phyloP scores from a whole-genome alignment of 1,140 invertebrate genomes.

The Trinorchestia longiramus region DNA sequence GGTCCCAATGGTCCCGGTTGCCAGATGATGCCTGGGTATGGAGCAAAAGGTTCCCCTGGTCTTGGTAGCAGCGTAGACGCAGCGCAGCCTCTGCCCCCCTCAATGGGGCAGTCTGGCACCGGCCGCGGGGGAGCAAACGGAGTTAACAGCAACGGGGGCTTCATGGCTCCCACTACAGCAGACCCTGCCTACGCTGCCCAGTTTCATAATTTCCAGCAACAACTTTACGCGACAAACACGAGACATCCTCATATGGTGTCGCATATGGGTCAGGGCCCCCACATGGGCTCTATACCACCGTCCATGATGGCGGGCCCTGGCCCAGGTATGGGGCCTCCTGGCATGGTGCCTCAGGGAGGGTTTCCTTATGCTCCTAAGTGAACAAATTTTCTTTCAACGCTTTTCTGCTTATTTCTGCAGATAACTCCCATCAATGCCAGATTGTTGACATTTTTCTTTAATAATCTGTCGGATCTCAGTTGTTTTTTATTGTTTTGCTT shows the following conservation, averaged over 20 bases:
- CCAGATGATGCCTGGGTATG: slow-evolving; percentile 69
- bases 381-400: slow-evolving; percentile 13
- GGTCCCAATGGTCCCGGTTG: slow-evolving; percentile 66
- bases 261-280: slow-evolving; percentile 63
- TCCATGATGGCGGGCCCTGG: slow-evolving; percentile 62
- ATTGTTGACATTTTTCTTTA: slow-evolving; percentile 3
- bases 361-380: slow-evolving; percentile 66
- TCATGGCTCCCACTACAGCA: slow-evolving; percentile 82
- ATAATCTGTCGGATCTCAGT: slow-evolving; percentile 38
- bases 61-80: slow-evolving; percentile 72
- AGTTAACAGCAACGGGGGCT: slow-evolving; percentile 75
- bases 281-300: slow-evolving; percentile 57
- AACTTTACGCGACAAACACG: slow-evolving; percentile 90
- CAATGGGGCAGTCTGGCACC: slow-evolving; percentile 79
- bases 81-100: slow-evolving; percentile 82
- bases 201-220: slow-evolving; percentile 95
- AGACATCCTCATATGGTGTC: slow-evolving; percentile 67
- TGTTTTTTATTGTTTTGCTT: slow-evolving; percentile 24
- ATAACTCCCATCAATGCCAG: slow-evolving; percentile 14
- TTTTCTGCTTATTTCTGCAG: not conserved
- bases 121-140: slow-evolving; percentile 74
- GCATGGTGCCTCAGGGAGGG: slow-evolving; percentile 64
- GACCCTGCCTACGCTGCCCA: slow-evolving; percentile 94
- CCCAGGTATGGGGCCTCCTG: slow-evolving; percentile 61
- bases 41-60: slow-evolving; percentile 68